phyloP scores from a whole-genome alignment of 2,113 vertebrate species.

The Xyliphius kryptos region DNA sequence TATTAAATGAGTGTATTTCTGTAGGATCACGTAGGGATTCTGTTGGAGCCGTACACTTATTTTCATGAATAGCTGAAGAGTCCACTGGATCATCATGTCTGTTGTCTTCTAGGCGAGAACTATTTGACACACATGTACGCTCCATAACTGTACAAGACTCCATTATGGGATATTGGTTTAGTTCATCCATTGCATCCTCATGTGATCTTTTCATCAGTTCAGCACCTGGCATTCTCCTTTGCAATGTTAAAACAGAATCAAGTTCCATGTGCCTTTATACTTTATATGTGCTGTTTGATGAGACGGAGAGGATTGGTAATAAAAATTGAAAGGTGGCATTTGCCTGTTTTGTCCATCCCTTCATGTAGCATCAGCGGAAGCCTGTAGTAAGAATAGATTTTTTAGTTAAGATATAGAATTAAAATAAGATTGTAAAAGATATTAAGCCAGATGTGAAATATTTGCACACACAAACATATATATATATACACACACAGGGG shows the following conservation, averaged over 20 bases:
- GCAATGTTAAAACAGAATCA: neutral
- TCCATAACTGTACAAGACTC: conserved; percentile 8
- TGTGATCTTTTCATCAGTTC: conserved; percentile 15
- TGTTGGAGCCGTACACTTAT: neutral
- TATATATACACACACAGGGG: too few species aligned
- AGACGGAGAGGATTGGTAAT: too few species aligned
- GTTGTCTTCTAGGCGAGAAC: neutral
- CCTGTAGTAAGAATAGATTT: too few species aligned
- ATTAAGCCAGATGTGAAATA: too few species aligned
- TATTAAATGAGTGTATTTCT: neutral
- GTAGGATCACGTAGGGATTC: neutral
- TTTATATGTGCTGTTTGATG: too few species aligned
- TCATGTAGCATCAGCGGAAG: too few species aligned
- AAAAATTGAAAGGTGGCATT: too few species aligned
- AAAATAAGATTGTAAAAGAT: too few species aligned
- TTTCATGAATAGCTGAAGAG: neutral
- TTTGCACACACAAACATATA: too few species aligned
- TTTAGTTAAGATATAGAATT: too few species aligned
- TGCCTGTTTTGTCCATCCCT: too few species aligned
- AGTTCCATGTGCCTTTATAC: conserved; percentile 1
- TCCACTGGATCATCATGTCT: neutral
- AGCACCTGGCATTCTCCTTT: conserved; percentile 10
- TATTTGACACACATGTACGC: neutral
- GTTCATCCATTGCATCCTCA: neutral
- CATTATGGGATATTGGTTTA: neutral